These are phyloP conservation scores for Oreochromis aureus DNA, from an alignment of 2,113 vertebrate genomes.

Conservation along the genomic window DNA sequence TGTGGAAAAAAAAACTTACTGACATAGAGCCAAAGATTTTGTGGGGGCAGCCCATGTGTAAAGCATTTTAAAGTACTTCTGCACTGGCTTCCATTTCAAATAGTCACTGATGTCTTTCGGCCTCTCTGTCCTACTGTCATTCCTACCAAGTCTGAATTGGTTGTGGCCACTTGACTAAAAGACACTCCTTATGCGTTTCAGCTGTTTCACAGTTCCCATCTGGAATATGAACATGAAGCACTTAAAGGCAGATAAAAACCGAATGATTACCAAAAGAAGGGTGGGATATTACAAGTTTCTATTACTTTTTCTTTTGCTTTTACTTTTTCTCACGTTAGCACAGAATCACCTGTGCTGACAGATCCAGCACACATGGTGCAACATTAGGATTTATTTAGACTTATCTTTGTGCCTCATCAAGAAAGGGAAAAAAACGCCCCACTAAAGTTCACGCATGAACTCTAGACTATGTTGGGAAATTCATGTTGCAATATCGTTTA, in stretches of 20 bases:
- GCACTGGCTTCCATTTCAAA: background rate
- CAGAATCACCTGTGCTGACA: background rate
- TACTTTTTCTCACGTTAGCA: background rate
- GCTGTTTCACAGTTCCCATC: background rate
- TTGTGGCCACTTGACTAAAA: background rate
- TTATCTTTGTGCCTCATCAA: background rate
- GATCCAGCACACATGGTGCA: background rate
- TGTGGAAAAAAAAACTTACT: background rate
- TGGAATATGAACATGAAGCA: background rate
- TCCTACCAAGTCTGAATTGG: background rate
- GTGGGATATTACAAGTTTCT: background rate
- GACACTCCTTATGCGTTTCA: background rate
- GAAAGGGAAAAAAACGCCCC: background rate
- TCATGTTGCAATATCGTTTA: background rate
- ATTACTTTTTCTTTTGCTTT: background rate
- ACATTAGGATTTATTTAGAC: background rate
- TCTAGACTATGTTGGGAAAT: background rate
- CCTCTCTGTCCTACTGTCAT: background rate
- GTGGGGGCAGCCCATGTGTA: background rate
- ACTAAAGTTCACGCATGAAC: background rate
- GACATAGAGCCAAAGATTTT: background rate
- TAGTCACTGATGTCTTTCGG: background rate
- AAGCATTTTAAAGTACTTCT: background rate
- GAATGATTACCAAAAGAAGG: background rate
- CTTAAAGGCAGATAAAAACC: background rate